phyloP scores from a whole-genome alignment of 2,888 invertebrate genomes.

The Dichetophora obliterata region DNA sequence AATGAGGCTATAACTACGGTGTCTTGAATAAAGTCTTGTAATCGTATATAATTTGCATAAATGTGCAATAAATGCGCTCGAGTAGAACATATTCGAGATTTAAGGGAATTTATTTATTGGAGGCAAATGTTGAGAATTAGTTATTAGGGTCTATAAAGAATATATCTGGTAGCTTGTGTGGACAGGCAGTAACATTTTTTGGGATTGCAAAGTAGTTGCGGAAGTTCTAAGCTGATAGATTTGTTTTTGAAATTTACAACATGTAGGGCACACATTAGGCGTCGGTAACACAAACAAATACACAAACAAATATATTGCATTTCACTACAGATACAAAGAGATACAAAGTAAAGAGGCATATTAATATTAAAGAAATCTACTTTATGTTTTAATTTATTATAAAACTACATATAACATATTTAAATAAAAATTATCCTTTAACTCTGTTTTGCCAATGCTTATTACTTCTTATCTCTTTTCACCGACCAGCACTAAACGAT shows the following conservation, averaged over 20 bases:
- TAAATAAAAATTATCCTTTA: too few relatives aligned
- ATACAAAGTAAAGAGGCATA: not conserved
- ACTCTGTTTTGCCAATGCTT: not conserved
- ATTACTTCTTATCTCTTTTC: not conserved
- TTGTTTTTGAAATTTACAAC: conserved; percentile 6
- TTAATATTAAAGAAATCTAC: not conserved
- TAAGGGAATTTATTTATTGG: conserved; percentile 17
- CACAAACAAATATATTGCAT: too few relatives aligned
- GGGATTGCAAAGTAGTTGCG: not conserved
- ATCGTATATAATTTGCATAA: conserved; percentile 34
- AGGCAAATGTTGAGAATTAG: conserved; percentile 20
- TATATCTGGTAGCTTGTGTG: not conserved
- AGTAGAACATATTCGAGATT: conserved; percentile 30
- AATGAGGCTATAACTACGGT: not conserved
- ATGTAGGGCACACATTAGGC: not conserved
- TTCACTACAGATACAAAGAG: too few relatives aligned
- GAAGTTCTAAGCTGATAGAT: conserved; percentile 7
- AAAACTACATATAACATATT: too few relatives aligned
- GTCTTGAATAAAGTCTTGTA: conserved; percentile 9
- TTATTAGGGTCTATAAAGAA: conserved; percentile 4
- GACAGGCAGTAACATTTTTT: not conserved
- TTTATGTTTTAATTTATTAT: too few relatives aligned
- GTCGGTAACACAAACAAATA: too few relatives aligned
- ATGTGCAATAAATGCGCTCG: conserved; percentile 38
- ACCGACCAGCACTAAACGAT: not conserved